These are phyloP conservation scores for Mirounga angustirostris DNA, from an alignment of 2,113 vertebrate species.

Conservation along the genomic window DNA sequence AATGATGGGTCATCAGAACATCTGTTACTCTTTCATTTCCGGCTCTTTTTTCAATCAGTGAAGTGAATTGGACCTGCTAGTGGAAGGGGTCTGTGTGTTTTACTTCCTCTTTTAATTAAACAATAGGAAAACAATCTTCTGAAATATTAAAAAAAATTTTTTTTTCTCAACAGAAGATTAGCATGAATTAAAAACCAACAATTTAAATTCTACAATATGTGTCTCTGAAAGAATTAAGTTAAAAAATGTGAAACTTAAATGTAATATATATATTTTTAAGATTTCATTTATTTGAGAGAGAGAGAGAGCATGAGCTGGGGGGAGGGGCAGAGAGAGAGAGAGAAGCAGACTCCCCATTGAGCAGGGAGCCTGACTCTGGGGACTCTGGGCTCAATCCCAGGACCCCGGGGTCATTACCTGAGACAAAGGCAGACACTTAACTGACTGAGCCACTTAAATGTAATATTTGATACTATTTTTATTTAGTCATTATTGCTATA, in stretches of 20 bases:
- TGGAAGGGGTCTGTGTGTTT: too few relatives aligned
- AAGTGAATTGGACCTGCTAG: too few relatives aligned
- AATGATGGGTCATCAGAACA: too few relatives aligned
- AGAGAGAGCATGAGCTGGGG: too few relatives aligned
- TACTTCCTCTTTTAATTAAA: too few relatives aligned
- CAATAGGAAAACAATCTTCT: too few relatives aligned
- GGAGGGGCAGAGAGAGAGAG: neutral
- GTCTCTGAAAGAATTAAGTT: neutral
- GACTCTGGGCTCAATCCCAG: neutral
- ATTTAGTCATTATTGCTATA: neutral
- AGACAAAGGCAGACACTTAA: neutral
- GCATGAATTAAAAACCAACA: neutral
- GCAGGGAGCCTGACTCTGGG: neutral
- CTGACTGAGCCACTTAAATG: neutral
- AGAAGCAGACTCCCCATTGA: neutral
- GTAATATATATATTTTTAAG: neutral
- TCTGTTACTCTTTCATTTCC: too few relatives aligned
- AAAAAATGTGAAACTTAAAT: neutral
- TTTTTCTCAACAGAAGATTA: neutral
- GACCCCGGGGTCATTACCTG: neutral
- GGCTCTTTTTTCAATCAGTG: too few relatives aligned
- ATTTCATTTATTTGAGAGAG: neutral
- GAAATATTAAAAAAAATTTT: neutral
- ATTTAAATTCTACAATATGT: neutral
- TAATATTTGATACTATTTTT: neutral